These are phyloP conservation scores for Euproctis similis DNA, from an alignment of 2,888 invertebrate genomes.

Conservation along the genomic window DNA sequence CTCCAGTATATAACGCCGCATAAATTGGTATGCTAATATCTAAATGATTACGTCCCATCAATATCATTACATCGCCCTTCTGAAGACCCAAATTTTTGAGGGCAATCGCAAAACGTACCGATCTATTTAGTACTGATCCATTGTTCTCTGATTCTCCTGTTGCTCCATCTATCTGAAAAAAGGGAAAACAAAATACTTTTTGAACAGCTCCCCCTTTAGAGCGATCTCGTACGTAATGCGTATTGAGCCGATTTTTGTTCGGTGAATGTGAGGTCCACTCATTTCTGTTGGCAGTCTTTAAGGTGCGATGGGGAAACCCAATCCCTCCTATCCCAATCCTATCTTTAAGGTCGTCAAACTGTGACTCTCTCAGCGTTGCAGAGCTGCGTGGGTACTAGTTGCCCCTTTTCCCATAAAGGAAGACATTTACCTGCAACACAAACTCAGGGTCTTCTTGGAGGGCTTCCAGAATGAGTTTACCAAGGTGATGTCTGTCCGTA, in stretches of 20 bases:
- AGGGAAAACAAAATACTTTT: not conserved
- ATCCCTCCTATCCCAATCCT: too few relatives aligned
- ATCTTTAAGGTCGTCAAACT: not conserved
- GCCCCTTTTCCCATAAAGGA: too few relatives aligned
- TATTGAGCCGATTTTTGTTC: too few relatives aligned
- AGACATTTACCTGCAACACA: constrained; percentile 37
- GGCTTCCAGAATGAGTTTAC: constrained; percentile 43
- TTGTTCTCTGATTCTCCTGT: constrained; percentile 19
- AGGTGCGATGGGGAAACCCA: too few relatives aligned
- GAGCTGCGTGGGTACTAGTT: too few relatives aligned
- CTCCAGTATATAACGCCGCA: constrained; percentile 58
- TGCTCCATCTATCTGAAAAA: constrained; percentile 22
- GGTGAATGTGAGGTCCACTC: too few relatives aligned
- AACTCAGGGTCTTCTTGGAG: constrained; percentile 43
- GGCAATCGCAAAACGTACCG: constrained; percentile 27
- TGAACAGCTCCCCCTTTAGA: too few relatives aligned
- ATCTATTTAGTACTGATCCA: constrained; percentile 13
- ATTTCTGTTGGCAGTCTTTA: too few relatives aligned
- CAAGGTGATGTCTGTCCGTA: constrained; percentile 41
- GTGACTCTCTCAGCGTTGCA: too few relatives aligned
- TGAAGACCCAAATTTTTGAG: constrained; percentile 46
- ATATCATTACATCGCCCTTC: constrained; percentile 52
- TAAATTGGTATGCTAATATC: constrained; percentile 58
- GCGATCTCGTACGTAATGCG: too few relatives aligned
- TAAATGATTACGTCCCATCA: constrained; percentile 61